These are phyloP conservation scores for Chromoteleia sp. DNA, from an alignment of 2,888 invertebrate genomes.

Conservation along the genomic window DNA sequence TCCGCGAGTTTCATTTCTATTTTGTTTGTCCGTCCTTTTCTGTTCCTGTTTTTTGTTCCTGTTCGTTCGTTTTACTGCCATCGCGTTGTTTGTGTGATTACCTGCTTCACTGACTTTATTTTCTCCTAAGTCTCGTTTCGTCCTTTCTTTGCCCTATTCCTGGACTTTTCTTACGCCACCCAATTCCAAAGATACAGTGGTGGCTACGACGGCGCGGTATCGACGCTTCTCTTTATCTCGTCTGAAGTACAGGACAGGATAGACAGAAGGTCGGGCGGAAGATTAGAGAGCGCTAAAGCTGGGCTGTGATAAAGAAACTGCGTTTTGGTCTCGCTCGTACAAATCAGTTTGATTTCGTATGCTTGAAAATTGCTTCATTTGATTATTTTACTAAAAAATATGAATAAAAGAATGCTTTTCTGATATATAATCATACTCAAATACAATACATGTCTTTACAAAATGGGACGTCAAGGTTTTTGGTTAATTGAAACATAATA, in stretches of 20 bases:
- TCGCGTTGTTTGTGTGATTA: conserved; percentile 76
- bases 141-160: conserved; percentile 38
- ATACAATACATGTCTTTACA: too few species aligned
- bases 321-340: conserved; percentile 35
- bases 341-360: conserved; percentile 53
- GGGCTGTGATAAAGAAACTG: conserved; percentile 40
- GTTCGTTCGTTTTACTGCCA: conserved; percentile 41
- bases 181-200: conserved; percentile 74
- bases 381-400: too few species aligned
- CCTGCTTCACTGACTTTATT: conserved; percentile 72
- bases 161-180: conserved; percentile 73
- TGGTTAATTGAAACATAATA: too few species aligned
- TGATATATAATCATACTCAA: too few species aligned
- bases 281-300: conserved; percentile 53
- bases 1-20: conserved; percentile 12
- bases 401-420: too few species aligned
- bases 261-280: conserved; percentile 28
- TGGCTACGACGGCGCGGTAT: conserved; percentile 51
- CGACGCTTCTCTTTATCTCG: conserved; percentile 62
- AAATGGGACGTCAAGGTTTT: too few species aligned
- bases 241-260: conserved; percentile 40
- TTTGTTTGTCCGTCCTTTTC: not conserved
- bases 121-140: conserved; percentile 47
- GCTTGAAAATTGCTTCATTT: conserved; percentile 23
- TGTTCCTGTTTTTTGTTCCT: conserved; percentile 4